Conservation (phyloP, 2,113 vertebrate species). For the Dunckerocampus dactyliophorus region DNA sequence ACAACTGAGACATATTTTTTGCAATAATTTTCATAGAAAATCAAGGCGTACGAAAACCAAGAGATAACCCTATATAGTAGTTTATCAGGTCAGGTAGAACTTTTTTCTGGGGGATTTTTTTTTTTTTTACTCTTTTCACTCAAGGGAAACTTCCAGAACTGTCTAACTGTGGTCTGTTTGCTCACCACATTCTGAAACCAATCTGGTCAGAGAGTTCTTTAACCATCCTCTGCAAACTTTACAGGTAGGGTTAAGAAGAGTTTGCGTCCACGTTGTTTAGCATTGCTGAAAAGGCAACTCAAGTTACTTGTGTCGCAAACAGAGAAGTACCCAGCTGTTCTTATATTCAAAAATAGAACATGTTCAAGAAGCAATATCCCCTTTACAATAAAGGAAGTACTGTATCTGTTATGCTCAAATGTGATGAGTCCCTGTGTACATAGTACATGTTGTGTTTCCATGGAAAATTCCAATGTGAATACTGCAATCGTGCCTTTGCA, state of each 20-base stretch:
- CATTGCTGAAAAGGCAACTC: not conserved
- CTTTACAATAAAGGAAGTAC: conserved; percentile 19
- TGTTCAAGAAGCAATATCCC: conserved; percentile 2
- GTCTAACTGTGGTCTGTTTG: conserved; percentile 8
- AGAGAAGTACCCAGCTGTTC: conserved; percentile 4
- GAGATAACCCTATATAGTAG: too few relatives aligned
- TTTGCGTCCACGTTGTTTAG: not conserved
- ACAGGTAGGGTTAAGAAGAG: too few relatives aligned
- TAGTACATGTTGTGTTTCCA: too few relatives aligned
- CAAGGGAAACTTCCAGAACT: conserved; percentile 40
- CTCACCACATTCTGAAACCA: conserved; percentile 4
- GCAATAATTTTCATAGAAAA: too few relatives aligned
- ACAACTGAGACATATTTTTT: too few relatives aligned
- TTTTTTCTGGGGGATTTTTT: conserved; percentile 44
- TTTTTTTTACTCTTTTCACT: not conserved
- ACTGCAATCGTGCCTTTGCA: too few relatives aligned
- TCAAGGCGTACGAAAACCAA: too few relatives aligned
- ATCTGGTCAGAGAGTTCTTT: not conserved
- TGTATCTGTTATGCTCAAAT: conserved; percentile 33
- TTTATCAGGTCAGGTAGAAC: not conserved
- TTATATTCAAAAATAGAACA: conserved; percentile 11
- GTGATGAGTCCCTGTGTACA: conserved; percentile 4
- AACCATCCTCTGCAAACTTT: not conserved
- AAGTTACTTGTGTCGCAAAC: not conserved
- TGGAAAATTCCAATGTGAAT: too few relatives aligned